Evolutionary conservation across 2,113 vertebrate species (phyloP).

Genomic region (Baryphthengus martii): DNA sequence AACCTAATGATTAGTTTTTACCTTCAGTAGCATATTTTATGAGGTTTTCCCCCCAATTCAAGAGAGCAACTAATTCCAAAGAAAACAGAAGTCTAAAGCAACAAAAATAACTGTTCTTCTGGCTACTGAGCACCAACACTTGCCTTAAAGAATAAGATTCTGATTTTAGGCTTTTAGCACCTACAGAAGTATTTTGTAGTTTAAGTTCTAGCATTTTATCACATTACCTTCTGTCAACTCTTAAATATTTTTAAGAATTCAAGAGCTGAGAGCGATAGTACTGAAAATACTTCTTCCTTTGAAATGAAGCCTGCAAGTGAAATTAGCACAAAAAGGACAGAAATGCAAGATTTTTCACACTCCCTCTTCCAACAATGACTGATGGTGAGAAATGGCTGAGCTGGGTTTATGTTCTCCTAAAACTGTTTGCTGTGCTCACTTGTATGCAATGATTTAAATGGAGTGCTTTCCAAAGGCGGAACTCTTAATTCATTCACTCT

Average conservation of each 20-base stretch:
- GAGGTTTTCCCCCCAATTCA: not conserved
- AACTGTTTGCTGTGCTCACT: not conserved
- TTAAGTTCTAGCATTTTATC: conserved; percentile 27
- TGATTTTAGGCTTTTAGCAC: conserved; percentile 52
- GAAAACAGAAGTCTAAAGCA: not conserved
- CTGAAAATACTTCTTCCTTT: conserved; percentile 9
- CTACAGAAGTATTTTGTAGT: not conserved
- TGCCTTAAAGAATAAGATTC: not conserved
- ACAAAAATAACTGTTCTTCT: not conserved
- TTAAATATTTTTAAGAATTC: conserved; percentile 35
- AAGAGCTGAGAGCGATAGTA: not conserved
- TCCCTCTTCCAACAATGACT: not conserved
- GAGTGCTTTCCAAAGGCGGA: not conserved
- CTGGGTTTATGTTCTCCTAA: not conserved
- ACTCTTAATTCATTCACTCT: not conserved
- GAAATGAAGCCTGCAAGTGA: not conserved
- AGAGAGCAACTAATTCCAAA: not conserved
- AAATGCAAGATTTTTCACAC: conserved; percentile 27
- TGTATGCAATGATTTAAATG: not conserved
- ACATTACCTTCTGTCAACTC: conserved; percentile 38
- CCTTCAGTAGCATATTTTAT: not conserved
- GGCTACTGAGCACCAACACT: not conserved
- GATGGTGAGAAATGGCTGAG: not conserved
- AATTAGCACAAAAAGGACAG: not conserved
- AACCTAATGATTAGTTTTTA: not conserved